Evolutionary conservation across 2,888 invertebrate genomes (phyloP), one percentile per base, ranked within the genome.

Genomic region (Mesorhabditis sp.): DNA sequence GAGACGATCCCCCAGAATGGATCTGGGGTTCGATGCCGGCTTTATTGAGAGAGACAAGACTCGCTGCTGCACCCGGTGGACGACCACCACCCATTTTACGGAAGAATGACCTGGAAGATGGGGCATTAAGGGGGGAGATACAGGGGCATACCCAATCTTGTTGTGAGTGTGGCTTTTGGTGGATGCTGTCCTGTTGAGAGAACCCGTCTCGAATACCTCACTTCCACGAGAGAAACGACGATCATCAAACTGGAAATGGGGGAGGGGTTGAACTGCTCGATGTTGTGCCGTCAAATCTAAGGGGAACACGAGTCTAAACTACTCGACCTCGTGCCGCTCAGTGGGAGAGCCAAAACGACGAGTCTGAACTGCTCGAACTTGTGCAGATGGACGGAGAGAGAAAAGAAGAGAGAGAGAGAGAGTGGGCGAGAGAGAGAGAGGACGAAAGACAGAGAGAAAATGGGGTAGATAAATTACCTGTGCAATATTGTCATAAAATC

Each of bases 401-500:
- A n/a, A n/a, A n/a, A n/a, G n/a, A n/a, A 28, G 28, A 28, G 28
- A 28, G 28, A 28, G 28, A 28, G 28, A 28, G 28, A 28, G 28
- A 28, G n/a, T n/a, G n/a, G n/a, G n/a, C n/a, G 28, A 28, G 28
- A 28, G 28, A 28, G 28, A 28, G 28, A 28, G 28, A 28, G 28
- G 2, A 28, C n/a, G 28, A 28, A 2, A 28, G 28, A 28, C 1
- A 28, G 28, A 28, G 28, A 28, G 28, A 65, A 15, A n/a, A 41
- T 6, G 6, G 13, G 45, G 10, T 3, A 45, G 13, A 44, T 43
- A 7, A 15, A 28, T 10, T 7, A n/a, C 80, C 43, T 75, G 74
- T 68, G 78, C 78, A 65, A 83, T 80, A 70, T 83, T 83, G 68
- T 83, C 83, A 73, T 83, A 83, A 74, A 83, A 81, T 43, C 80